phyloP scores from a whole-genome alignment of 2,888 invertebrate species.

The Hyposoter didymator region DNA sequence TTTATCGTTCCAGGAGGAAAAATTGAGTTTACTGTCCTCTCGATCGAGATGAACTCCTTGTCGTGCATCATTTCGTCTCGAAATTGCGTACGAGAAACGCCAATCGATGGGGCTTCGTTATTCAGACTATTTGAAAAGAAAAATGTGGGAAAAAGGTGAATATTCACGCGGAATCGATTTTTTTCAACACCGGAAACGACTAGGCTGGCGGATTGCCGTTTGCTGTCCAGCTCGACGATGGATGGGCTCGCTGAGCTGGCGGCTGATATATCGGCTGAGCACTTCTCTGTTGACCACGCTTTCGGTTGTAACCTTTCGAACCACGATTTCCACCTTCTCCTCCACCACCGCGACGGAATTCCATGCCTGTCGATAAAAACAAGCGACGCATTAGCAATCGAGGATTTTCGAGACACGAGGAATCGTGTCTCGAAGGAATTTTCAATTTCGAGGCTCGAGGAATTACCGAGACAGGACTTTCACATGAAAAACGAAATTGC shows the following conservation, averaged over 20 bases:
- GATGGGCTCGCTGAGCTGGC: conserved; percentile 79
- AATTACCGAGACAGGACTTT: no score
- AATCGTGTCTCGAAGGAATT: no score
- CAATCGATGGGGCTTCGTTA: neutral
- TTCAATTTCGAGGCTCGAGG: no score
- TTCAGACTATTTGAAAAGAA: neutral
- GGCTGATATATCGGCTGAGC: conserved; percentile 83
- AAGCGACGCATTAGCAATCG: neutral
- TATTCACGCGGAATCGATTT: neutral
- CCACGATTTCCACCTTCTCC: conserved; percentile 64
- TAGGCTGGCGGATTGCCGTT: conserved; percentile 73
- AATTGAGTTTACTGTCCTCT: neutral
- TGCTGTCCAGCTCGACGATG: conserved; percentile 62
- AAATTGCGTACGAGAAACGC: neutral
- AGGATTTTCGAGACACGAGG: no score
- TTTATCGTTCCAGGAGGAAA: neutral
- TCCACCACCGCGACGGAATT: conserved; percentile 76
- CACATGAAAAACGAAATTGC: neutral
- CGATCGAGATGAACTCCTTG: neutral
- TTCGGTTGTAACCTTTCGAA: conserved; percentile 74
- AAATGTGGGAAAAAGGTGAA: neutral
- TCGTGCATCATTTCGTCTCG: neutral
- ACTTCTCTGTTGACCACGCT: conserved; percentile 79
- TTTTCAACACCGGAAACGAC: conserved; percentile 62
- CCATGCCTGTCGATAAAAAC: conserved; percentile 73